Conservation (phyloP, 2,888 invertebrate genomes). For the Sarcophaga caerulescens region DNA sequence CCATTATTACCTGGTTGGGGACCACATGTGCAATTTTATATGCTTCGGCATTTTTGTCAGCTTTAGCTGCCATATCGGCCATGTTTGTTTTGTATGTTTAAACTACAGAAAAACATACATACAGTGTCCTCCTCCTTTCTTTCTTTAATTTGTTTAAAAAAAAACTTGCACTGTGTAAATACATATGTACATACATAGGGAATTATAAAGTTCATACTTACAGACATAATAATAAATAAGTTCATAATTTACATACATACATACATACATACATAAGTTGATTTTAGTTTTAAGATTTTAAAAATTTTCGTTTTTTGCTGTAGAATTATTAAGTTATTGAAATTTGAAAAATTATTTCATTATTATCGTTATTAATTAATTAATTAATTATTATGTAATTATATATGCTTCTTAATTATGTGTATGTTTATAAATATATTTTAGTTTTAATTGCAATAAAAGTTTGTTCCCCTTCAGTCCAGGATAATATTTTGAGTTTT, state of each 20-base stretch:
- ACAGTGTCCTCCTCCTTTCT: no score
- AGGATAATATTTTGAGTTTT: not conserved
- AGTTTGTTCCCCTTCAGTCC: not conserved
- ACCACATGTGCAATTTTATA: conserved; percentile 80
- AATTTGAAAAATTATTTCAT: no score
- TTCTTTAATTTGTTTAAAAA: no score
- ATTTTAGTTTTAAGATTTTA: not conserved
- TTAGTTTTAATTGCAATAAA: not conserved
- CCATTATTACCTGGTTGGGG: conserved; percentile 77
- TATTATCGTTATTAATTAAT: no score
- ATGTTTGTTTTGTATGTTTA: conserved; percentile 79
- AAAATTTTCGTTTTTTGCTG: conserved; percentile 17
- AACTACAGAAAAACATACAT: not conserved
- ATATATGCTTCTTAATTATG: no score
- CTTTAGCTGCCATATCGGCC: conserved; percentile 79
- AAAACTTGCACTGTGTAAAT: not conserved
- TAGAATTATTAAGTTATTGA: conserved; percentile 5
- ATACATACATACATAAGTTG: conserved; percentile 1
- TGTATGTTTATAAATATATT: not conserved
- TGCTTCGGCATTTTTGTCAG: conserved; percentile 78
- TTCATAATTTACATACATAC: not conserved
- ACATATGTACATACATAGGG: not conserved
- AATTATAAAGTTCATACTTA: not conserved
- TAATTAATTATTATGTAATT: no score
- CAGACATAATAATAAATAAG: not conserved